Evolutionary conservation across 2,797 vertebrate genomes (phyloP).

Genomic region (Borostomias antarcticus): DNA sequence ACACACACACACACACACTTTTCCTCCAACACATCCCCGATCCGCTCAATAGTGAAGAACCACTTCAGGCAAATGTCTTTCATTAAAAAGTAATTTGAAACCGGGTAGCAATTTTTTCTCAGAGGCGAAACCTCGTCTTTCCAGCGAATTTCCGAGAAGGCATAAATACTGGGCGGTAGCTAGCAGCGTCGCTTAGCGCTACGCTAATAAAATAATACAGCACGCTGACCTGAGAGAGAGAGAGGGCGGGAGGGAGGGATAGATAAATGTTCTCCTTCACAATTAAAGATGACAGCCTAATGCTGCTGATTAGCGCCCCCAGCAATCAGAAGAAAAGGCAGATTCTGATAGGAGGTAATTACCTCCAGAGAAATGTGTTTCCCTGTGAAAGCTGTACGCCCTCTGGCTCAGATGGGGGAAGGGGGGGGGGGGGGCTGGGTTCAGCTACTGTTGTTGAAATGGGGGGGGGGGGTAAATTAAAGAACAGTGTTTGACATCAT

Average conservation of each 20-base stretch:
- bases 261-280: neutral
- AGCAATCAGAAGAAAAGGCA: too few relatives aligned
- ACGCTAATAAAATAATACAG: conserved; percentile 49
- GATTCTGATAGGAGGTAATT: too few relatives aligned
- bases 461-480: too few relatives aligned
- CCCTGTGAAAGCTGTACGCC: too few relatives aligned
- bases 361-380: too few relatives aligned
- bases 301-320: too few relatives aligned
- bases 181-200: conserved; percentile 40
- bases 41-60: conserved; percentile 21
- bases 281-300: conserved; percentile 39
- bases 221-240: conserved; percentile 1
- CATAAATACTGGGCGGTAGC: conserved; percentile 40
- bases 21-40: neutral
- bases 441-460: too few relatives aligned
- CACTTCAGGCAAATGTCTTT: conserved; percentile 48
- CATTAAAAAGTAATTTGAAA: conserved; percentile 56
- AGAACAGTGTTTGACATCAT: too few relatives aligned
- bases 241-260: neutral
- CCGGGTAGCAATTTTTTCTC: conserved; percentile 31
- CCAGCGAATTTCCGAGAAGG: conserved; percentile 21
- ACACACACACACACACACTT: neutral
- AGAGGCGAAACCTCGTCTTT: too few relatives aligned
- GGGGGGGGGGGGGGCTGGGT: too few relatives aligned
- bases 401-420: too few relatives aligned